These are phyloP conservation scores for Plestiodon gilberti DNA, from an alignment of 2,113 vertebrate genomes.

Conservation along the genomic window DNA sequence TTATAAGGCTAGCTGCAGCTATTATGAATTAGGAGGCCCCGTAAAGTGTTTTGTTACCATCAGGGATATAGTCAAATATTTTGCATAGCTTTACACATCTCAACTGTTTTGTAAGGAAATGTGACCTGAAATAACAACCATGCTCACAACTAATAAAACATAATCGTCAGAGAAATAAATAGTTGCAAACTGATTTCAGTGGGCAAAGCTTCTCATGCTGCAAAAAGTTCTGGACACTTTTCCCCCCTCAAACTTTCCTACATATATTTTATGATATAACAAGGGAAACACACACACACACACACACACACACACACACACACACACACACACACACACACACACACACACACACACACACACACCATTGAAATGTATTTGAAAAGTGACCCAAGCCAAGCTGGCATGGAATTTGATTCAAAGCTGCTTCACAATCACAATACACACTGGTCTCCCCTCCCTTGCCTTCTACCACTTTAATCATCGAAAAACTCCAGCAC, in stretches of 20 bases:
- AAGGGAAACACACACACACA: no score
- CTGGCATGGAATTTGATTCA: not conserved
- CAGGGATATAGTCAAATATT: not conserved
- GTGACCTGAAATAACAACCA: not conserved
- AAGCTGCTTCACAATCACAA: constrained; percentile 18
- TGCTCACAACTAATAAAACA: not conserved
- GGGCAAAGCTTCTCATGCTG: no score
- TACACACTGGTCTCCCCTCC: constrained; percentile 12
- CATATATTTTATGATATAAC: not conserved
- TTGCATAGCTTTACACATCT: not conserved
- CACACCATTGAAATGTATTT: not conserved
- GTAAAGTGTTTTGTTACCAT: not conserved
- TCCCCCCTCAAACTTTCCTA: not conserved
- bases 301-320: no score
- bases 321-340: no score
- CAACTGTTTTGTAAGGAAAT: no score
- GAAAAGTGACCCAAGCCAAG: not conserved
- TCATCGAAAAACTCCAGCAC: fast-evolving
- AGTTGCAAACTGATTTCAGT: not conserved
- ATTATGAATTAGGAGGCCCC: not conserved
- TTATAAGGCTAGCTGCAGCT: constrained; percentile 24
- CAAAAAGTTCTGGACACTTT: not conserved
- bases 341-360: no score
- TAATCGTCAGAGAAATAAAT: not conserved
- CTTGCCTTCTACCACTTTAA: constrained; percentile 44